Percentiles rank a stretch among this genome's conserved stretches.
These are phyloP conservation scores for Cheilosia vulpina DNA, from an alignment of 2,888 invertebrate genomes.

Conservation along the genomic window DNA sequence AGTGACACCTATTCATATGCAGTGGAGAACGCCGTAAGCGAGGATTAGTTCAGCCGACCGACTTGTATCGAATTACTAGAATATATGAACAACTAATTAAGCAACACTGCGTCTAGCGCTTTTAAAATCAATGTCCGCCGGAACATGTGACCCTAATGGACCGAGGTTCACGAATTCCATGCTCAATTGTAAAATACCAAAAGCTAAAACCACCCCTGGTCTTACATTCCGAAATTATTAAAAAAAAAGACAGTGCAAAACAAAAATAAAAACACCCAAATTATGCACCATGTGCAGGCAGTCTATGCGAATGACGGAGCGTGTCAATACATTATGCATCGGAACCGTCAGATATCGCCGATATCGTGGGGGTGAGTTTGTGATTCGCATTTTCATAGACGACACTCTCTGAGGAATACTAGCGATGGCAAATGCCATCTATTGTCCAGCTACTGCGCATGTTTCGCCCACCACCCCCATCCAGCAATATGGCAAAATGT, in stretches of 20 bases:
- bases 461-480: constrained; percentile 34
- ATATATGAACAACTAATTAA: too few species aligned
- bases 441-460: constrained; percentile 51
- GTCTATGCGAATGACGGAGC: constrained; percentile 16
- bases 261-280: constrained; percentile 23
- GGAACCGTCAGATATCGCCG: constrained; percentile 46
- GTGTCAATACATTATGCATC: constrained; percentile 51
- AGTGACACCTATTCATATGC: too few species aligned
- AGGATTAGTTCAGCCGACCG: too few species aligned
- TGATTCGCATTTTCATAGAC: constrained; percentile 66
- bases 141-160: neutral
- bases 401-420: constrained; percentile 50
- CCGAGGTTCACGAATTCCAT: neutral
- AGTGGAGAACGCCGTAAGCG: too few species aligned
- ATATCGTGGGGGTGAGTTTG: constrained; percentile 24
- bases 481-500: constrained; percentile 14
- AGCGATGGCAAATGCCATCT: constrained; percentile 42
- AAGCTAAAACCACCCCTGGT: neutral
- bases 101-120: too few species aligned
- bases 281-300: constrained; percentile 36
- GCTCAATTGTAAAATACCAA: constrained; percentile 6
- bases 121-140: too few species aligned
- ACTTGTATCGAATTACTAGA: too few species aligned
- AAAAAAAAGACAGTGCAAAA: neutral
- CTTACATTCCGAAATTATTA: constrained; percentile 1